phyloP scores from a whole-genome alignment of 2,797 vertebrate genomes.

The Cynodonichthys magdalenae region DNA sequence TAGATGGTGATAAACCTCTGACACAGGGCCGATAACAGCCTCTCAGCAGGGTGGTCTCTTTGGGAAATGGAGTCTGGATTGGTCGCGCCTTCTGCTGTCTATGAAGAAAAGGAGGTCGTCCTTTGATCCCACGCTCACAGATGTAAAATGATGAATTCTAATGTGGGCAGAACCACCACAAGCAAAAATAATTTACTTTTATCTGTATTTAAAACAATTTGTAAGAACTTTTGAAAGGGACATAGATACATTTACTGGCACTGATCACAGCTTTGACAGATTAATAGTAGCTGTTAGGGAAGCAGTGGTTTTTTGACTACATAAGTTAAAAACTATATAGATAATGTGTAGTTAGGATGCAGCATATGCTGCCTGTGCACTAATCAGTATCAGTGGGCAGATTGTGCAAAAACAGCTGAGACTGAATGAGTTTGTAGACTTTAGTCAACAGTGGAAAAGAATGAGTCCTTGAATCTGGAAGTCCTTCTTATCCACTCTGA shows the following conservation, averaged over 20 bases:
- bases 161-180: slow-evolving; percentile 6
- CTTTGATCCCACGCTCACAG: slow-evolving; percentile 45
- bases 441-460: too few species aligned
- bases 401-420: too few species aligned
- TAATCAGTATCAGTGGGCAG: too few species aligned
- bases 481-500: too few species aligned
- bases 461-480: too few species aligned
- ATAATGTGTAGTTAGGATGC: too few species aligned
- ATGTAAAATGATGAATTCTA: slow-evolving; percentile 22
- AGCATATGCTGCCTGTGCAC: too few species aligned
- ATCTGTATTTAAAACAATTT: neutral
- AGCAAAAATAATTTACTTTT: neutral
- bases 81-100: slow-evolving; percentile 28
- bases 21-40: slow-evolving; percentile 48
- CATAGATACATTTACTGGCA: slow-evolving; percentile 1
- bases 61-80: slow-evolving; percentile 34
- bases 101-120: slow-evolving; percentile 16
- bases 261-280: neutral
- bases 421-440: too few species aligned
- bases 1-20: slow-evolving; percentile 66
- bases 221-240: slow-evolving; percentile 15
- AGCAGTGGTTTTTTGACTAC: too few species aligned
- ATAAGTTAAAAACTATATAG: too few species aligned
- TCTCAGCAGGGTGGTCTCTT: slow-evolving; percentile 55
- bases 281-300: neutral